Conservation (phyloP, 2,113 vertebrate species). For the Alces alces region DNA sequence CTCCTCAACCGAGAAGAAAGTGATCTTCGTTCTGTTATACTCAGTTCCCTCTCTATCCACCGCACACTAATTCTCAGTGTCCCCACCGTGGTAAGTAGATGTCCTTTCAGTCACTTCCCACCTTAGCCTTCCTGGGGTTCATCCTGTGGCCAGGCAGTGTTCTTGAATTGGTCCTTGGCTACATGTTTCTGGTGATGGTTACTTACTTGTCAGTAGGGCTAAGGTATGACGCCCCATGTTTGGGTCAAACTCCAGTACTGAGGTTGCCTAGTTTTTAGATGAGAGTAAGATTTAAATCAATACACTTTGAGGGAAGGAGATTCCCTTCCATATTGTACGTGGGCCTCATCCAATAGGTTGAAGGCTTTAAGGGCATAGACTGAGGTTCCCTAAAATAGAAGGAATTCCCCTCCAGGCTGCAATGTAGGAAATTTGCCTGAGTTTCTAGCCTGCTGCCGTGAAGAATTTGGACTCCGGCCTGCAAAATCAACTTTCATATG, state of each 20-base stretch:
- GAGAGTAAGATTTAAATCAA: neutral
- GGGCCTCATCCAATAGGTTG: neutral
- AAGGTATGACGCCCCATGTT: neutral
- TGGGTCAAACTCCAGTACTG: neutral
- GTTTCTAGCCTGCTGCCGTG: neutral
- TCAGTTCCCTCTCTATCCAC: neutral
- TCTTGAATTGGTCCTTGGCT: neutral
- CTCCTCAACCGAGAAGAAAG: neutral
- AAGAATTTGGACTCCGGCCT: neutral
- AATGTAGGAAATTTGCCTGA: neutral
- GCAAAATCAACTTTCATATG: neutral
- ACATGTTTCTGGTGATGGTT: neutral
- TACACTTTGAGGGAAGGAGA: neutral
- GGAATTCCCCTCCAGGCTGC: neutral
- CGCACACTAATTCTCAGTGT: neutral
- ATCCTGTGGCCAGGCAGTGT: accelerated
- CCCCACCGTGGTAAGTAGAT: no score
- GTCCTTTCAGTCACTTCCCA: neutral
- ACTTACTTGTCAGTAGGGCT: neutral
- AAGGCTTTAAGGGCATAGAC: neutral
- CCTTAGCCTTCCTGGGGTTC: neutral
- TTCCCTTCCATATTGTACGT: neutral
- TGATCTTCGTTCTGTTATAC: neutral
- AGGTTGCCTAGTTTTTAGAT: neutral
- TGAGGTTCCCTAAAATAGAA: neutral